Conservation (phyloP, 2,888 invertebrate species). For the Deroplatys truncata region DNA sequence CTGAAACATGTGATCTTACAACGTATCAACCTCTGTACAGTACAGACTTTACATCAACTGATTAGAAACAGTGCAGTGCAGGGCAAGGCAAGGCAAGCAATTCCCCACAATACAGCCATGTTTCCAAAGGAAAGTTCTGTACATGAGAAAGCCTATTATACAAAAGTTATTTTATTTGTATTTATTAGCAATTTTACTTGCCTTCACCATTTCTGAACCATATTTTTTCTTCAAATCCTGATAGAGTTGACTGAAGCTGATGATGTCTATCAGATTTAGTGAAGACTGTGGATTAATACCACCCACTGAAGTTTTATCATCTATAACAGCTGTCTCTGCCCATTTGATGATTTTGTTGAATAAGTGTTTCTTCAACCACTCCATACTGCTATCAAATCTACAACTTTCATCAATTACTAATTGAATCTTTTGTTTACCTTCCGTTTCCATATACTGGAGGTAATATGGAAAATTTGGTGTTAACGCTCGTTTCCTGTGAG, state of each 20-base stretch:
- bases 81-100: too few species aligned
- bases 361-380: slow-evolving; percentile 56
- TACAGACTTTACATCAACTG: too few species aligned
- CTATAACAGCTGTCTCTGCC: slow-evolving; percentile 38
- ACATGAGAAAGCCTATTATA: too few species aligned
- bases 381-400: slow-evolving; percentile 33
- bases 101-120: too few species aligned
- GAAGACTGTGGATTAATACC: slow-evolving; percentile 45
- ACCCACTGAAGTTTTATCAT: background rate
- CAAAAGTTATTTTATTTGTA: too few species aligned
- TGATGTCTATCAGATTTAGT: slow-evolving; percentile 60
- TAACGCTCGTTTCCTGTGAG: background rate
- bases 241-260: slow-evolving; percentile 68
- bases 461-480: slow-evolving; percentile 46
- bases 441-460: slow-evolving; percentile 35
- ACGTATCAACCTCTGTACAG: too few species aligned
- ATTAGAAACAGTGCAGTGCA: too few species aligned
- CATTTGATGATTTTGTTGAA: slow-evolving; percentile 61
- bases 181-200: slow-evolving; percentile 38
- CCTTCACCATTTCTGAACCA: slow-evolving; percentile 67
- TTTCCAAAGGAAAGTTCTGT: too few species aligned
- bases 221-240: slow-evolving; percentile 72
- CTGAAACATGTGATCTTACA: too few species aligned
- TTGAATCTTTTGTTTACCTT: slow-evolving; percentile 39
- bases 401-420: slow-evolving; percentile 39